phyloP scores from a whole-genome alignment of 2,113 vertebrate species.

The Maccullochella peelii region DNA sequence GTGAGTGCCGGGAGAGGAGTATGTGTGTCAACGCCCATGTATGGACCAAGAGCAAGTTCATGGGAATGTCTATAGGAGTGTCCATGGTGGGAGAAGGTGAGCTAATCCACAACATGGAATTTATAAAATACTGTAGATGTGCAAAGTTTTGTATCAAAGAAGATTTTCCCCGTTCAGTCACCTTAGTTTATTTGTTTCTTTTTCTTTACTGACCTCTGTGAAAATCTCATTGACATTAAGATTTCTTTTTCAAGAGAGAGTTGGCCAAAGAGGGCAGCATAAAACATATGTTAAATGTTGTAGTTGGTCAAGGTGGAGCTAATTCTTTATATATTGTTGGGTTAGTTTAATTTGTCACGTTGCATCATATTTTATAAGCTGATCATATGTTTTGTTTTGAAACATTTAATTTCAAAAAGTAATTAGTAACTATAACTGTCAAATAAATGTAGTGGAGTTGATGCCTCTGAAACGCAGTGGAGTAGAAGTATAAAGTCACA shows the following conservation, averaged over 20 bases:
- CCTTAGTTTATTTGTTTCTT: neutral
- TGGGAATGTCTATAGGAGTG: slow-evolving; percentile 98
- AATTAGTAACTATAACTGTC: neutral
- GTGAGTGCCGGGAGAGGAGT: slow-evolving; percentile 93
- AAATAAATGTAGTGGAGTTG: no score
- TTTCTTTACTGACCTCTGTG: neutral
- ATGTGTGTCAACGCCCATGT: slow-evolving; percentile 93
- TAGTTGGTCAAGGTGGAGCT: neutral
- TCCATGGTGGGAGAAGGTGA: slow-evolving; percentile 98
- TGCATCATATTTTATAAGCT: no score
- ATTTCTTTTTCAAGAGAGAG: neutral
- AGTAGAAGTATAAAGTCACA: no score
- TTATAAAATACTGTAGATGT: neutral
- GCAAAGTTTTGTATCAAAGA: no score
- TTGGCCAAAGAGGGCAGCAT: neutral
- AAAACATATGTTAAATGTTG: neutral
- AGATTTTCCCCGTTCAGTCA: neutral
- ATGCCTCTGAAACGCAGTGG: no score
- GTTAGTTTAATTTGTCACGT: neutral
- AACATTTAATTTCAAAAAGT: neutral
- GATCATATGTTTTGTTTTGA: no score
- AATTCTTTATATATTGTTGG: neutral
- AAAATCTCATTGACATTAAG: no score
- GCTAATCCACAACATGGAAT: neutral
- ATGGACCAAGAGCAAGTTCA: slow-evolving; percentile 99